phyloP scores from a whole-genome alignment of 53 echinoderm and acorn worm species.

The Zoroaster sp. region DNA sequence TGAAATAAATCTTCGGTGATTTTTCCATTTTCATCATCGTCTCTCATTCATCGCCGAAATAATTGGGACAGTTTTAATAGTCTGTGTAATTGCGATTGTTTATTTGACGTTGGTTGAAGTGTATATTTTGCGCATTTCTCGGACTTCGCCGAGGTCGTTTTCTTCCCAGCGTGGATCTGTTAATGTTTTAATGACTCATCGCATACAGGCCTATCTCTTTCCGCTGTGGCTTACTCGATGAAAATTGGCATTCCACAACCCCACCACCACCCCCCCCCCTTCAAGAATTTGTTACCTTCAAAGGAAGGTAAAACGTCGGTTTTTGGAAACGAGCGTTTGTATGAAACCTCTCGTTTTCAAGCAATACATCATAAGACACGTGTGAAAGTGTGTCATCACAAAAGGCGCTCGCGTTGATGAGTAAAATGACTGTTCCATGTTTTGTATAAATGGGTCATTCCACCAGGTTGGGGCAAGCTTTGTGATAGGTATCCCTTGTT shows the following conservation, averaged over 20 bases:
- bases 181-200: background rate
- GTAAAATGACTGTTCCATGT: no score
- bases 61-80: slow-evolving; percentile 47
- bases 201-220: background rate
- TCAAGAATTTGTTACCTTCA: no score
- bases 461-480: no score
- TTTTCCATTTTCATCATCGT: slow-evolving; percentile 22
- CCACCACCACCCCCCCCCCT: no score
- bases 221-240: background rate
- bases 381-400: no score
- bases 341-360: no score
- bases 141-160: background rate
- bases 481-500: no score
- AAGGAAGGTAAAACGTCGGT: no score
- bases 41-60: slow-evolving; percentile 43
- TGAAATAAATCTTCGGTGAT: background rate
- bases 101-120: slow-evolving; percentile 32
- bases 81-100: slow-evolving; percentile 33
- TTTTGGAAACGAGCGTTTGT: no score
- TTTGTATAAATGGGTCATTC: no score
- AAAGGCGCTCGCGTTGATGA: no score
- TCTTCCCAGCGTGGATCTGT: background rate
- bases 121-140: slow-evolving; percentile 33
- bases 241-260: background rate
- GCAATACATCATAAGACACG: no score